Conservation (phyloP, 2,888 invertebrate species). For the Oligia strigilis region DNA sequence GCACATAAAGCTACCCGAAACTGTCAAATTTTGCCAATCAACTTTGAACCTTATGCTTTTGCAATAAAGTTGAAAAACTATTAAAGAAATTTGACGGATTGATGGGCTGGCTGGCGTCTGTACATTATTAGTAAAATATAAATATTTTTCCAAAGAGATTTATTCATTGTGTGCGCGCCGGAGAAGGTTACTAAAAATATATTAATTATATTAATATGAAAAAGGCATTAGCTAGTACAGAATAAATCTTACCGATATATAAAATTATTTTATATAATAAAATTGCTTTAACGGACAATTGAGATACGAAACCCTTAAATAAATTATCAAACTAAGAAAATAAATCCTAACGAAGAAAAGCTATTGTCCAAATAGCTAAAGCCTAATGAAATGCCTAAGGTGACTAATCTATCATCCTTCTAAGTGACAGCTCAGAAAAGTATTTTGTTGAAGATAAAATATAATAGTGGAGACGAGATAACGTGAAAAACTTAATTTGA, state of each 20-base stretch:
- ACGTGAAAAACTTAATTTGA: constrained; percentile 30
- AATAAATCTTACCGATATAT: background rate
- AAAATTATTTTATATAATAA: background rate
- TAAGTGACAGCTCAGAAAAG: constrained; percentile 55
- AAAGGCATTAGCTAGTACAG: background rate
- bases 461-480: constrained; percentile 26
- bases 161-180: too few relatives aligned
- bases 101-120: too few relatives aligned
- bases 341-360: constrained; percentile 24
- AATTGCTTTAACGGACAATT: background rate
- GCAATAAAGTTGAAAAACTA: too few relatives aligned
- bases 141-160: too few relatives aligned
- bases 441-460: constrained; percentile 49
- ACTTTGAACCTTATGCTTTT: too few relatives aligned
- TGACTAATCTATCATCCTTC: constrained; percentile 53
- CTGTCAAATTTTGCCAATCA: too few relatives aligned
- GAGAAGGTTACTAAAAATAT: too few relatives aligned
- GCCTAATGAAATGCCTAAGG: constrained; percentile 32
- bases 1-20: too few relatives aligned
- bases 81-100: too few relatives aligned
- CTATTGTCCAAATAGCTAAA: constrained; percentile 27
- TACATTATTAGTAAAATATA: too few relatives aligned
- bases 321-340: constrained; percentile 35
- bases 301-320: constrained; percentile 11
- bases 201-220: too few relatives aligned